Evolutionary conservation across 1,140 invertebrate genomes (phyloP), one percentile per base, ranked within the genome.

Genomic region (Nebria ingens): DNA sequence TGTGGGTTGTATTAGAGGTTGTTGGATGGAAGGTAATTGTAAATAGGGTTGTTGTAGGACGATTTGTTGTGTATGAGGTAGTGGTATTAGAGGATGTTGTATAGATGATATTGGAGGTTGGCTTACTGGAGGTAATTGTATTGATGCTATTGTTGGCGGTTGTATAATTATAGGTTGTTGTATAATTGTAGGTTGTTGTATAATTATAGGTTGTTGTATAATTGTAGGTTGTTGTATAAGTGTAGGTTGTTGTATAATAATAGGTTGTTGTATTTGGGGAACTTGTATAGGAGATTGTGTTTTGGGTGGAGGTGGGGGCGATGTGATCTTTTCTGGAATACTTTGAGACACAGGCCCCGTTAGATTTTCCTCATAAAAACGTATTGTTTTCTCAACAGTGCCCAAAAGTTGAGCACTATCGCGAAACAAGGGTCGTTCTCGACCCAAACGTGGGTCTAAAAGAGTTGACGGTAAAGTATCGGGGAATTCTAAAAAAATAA

Each of bases 321-420:
- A 6, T 29, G 25, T 29, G 4, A 6, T 4, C 4, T 29, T 4
- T 29, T 6, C 13, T 29, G 25, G 4, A 6, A 6, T 13, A 29
- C 25, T 29, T 17, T 6, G 6, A 17, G 6, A 4, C 6, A 45
- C 40, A 9, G 40, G 40, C 15, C 40, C 40, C 6, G 40, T 45
- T 4, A 45, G 40, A 17, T 56, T 49, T 64, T 65, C 20, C 58
- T 59, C 69, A 1, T 70, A 59, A 15, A 69, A 67, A 52, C 65
- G 67, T 19, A 71, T 53, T 2, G 68, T 71, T 53, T 71, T 70
- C 54, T 71, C 69, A 3, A 71, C 68, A 4, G 65, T 69, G 6
- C 68, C 69, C 1, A 71, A 64, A 21, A 71, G 53, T 53, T 65
- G 65, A 25, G 69, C 65, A 52, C 65, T 68, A 56, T 62, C 65